phyloP scores from a whole-genome alignment of 2,888 invertebrate genomes.

The Hermaeophaga mercurialis region DNA sequence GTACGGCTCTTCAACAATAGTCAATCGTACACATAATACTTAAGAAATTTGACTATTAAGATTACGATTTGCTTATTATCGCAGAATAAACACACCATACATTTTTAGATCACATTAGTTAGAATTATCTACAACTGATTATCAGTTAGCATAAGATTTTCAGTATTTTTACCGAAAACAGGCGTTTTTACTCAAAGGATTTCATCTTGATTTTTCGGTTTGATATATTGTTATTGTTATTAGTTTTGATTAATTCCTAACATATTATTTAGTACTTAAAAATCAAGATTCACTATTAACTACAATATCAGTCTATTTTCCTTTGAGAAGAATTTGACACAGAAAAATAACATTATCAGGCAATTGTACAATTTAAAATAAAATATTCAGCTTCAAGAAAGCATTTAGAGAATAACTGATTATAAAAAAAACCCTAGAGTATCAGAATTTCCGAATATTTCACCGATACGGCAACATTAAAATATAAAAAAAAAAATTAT shows the following conservation, averaged over 20 bases:
- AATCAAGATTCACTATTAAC: constrained; percentile 16
- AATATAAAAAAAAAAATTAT: no score
- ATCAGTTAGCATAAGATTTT: constrained; percentile 47
- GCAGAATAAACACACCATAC: no score
- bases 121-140: constrained; percentile 48
- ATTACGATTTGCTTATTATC: no score
- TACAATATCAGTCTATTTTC: constrained; percentile 19
- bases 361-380: constrained; percentile 6
- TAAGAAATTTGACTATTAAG: no score
- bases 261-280: neutral
- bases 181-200: constrained; percentile 25
- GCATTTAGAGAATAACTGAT: no score
- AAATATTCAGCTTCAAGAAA: neutral
- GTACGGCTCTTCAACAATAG: no score
- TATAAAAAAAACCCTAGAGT: no score
- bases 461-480: no score
- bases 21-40: no score
- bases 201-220: constrained; percentile 18
- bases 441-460: no score
- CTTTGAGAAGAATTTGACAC: constrained; percentile 14
- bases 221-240: constrained; percentile 13
- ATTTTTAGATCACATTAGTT: constrained; percentile 46
- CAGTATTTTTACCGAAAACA: constrained; percentile 22
- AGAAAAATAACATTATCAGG: constrained; percentile 2
- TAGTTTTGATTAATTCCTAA: constrained; percentile 13